Conservation (phyloP, 2,888 invertebrate genomes). For the Calliphora vomitoria region DNA sequence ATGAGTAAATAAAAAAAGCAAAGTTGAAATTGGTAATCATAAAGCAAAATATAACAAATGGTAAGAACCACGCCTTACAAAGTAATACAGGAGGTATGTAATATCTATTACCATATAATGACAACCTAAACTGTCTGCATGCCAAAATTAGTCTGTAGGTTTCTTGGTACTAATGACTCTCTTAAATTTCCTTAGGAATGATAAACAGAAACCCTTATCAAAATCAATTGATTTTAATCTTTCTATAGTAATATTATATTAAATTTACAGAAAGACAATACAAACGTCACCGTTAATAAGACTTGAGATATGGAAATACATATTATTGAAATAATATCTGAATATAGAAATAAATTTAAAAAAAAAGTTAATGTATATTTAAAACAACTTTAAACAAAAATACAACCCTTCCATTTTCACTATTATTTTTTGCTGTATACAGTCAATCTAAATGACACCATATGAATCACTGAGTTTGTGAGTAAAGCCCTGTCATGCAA, state of each 20-base stretch:
- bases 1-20: too few relatives aligned
- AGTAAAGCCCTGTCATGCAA: background rate
- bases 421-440: too few relatives aligned
- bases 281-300: background rate
- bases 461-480: background rate
- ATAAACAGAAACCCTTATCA: background rate
- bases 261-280: background rate
- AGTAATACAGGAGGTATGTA: too few relatives aligned
- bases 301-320: background rate
- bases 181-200: too few relatives aligned
- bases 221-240: background rate
- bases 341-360: background rate
- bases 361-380: background rate
- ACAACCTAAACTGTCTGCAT: too few relatives aligned
- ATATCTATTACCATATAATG: too few relatives aligned
- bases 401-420: too few relatives aligned
- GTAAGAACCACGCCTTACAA: too few relatives aligned
- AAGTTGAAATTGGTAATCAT: too few relatives aligned
- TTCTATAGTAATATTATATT: background rate
- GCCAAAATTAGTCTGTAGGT: too few relatives aligned
- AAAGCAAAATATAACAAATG: too few relatives aligned
- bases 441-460: background rate
- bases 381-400: background rate
- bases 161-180: too few relatives aligned
- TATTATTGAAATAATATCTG: background rate